Evolutionary conservation across 2,113 vertebrate species (phyloP).

Genomic region (Chionis minor): DNA sequence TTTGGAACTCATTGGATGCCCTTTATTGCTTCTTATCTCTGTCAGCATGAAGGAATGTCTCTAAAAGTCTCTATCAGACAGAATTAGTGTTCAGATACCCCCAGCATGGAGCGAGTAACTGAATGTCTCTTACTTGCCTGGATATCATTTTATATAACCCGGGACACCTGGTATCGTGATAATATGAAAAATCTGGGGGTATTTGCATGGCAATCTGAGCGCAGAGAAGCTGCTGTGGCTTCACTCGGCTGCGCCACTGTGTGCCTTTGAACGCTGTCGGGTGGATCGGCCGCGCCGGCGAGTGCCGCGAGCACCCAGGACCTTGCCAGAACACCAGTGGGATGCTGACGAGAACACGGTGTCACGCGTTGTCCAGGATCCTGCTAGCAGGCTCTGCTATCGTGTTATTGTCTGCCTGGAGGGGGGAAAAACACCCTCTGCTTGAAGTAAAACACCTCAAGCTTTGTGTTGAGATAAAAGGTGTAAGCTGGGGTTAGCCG

Average conservation of each 20-base stretch:
- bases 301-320: neutral
- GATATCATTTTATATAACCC: neutral
- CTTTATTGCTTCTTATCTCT: neutral
- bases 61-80: neutral
- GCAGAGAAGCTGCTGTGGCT: neutral
- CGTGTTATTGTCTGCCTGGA: neutral
- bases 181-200: neutral
- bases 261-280: neutral
- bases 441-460: neutral
- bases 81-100: neutral
- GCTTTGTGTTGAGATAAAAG: neutral
- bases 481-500: neutral
- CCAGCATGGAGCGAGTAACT: neutral
- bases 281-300: fast-evolving
- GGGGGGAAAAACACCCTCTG: neutral
- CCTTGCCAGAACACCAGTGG: neutral
- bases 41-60: neutral
- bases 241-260: neutral
- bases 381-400: neutral
- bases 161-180: neutral
- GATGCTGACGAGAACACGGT: neutral
- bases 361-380: neutral
- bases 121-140: neutral
- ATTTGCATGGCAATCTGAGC: neutral
- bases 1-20: neutral